Base-by-base conservation (phyloP, 2,113 vertebrate genomes). In the Nothocercus nigrocapillus region DNA sequence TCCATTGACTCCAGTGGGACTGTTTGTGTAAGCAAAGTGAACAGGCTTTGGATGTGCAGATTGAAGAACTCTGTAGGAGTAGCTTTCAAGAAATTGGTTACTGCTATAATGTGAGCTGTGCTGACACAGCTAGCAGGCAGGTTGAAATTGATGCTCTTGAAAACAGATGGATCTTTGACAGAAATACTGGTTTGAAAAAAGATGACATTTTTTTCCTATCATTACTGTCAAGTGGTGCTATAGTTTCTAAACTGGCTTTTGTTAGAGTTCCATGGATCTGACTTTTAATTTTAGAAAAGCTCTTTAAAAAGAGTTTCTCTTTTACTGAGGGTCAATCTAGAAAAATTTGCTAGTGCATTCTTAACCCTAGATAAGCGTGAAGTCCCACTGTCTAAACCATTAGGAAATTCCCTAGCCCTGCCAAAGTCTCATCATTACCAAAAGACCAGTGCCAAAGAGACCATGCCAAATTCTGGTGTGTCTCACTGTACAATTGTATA, bases 41-140 rank as follows among this genome's bases (percentile, higher is more conserved):
- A 51, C 34, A 68, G 72, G 85, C 49, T 76, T 80, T 83, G 73
- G 67, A 27, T 80, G 84, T 91, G 80, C 82, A 90, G 73, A 70
- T 1, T 81, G 91, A 85, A 93, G 93, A 69, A 89, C 82, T 91
- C 68, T 27, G 42, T 59, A 82, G 86, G 56, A 94, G 68, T 85
- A 76, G 84, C 77, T 89, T 88, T 81, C 51, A 66, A 79, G 64
- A 94, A 94, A 91, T 90, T 73, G 95, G 72, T 96, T 94, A 90
- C 0, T 0, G 82, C 79, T 93, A 21, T 82, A 87, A 90, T 85
- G 73, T 56, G 88, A 92, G 86, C 85, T 88, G 85, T 88, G 90
- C 93, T 95, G 94, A 94, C 85, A 74, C 69, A 95, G 77, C 85
- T 89, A 73, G 91, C 68, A 89, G 85, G 88, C 63, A 96, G 44